Conservation (phyloP, 2,888 invertebrate genomes). For the Rhogogaster chlorosoma region DNA sequence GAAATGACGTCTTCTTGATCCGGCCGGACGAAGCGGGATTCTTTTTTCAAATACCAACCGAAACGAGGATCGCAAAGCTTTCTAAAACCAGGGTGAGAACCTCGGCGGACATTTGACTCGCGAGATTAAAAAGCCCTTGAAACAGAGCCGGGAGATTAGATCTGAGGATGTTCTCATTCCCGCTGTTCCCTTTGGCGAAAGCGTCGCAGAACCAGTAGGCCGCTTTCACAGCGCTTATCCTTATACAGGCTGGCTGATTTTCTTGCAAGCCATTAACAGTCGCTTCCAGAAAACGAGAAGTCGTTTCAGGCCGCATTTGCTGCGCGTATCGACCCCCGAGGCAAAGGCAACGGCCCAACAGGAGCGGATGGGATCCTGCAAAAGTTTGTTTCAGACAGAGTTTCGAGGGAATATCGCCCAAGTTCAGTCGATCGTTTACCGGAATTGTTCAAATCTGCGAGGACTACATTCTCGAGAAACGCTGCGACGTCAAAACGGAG, state of each 20-base stretch:
- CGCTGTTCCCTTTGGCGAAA: constrained; percentile 62
- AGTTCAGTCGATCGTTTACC: constrained; percentile 67
- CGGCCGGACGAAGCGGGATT: too few relatives aligned
- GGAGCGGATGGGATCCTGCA: constrained; percentile 78
- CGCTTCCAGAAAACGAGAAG: constrained; percentile 78
- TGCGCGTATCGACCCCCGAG: constrained; percentile 79
- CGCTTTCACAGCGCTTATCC: constrained; percentile 80
- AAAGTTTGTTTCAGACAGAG: constrained; percentile 47
- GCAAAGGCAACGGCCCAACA: constrained; percentile 81
- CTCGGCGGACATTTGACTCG: constrained; percentile 70
- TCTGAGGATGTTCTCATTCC: constrained; percentile 66
- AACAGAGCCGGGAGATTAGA: constrained; percentile 72
- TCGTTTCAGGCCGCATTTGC: constrained; percentile 78
- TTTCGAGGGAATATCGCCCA: neutral
- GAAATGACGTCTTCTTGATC: neutral
- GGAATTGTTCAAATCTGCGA: constrained; percentile 77
- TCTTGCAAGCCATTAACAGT: constrained; percentile 80
- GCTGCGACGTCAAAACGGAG: constrained; percentile 72
- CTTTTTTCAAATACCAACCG: constrained; percentile 56
- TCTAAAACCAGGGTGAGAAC: constrained; percentile 72
- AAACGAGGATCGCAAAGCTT: constrained; percentile 69
- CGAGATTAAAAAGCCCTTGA: constrained; percentile 71
- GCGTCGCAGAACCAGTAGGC: constrained; percentile 78
- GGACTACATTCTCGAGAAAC: constrained; percentile 79
- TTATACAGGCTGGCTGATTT: constrained; percentile 79